Percentiles rank a stretch among this genome's conserved stretches.
Evolutionary conservation across 2,888 invertebrate species (phyloP).

Genomic region (Danaus chrysippus): DNA sequence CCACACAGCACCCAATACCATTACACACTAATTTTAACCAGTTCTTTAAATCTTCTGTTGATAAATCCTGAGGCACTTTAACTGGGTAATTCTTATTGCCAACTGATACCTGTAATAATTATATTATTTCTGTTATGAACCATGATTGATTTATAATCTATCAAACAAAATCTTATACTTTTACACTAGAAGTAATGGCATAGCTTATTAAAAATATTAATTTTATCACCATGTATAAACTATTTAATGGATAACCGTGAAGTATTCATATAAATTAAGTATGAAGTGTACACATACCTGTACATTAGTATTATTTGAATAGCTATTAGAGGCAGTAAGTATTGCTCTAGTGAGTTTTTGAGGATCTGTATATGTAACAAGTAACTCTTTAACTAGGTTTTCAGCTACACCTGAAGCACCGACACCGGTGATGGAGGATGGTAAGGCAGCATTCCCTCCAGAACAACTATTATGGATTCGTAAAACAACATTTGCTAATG

Average conservation of each 20-base stretch:
- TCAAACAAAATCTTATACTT: too few species aligned
- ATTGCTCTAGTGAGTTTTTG: slow-evolving; percentile 75
- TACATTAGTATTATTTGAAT: slow-evolving; percentile 64
- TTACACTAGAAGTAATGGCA: too few species aligned
- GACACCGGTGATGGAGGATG: slow-evolving; percentile 52
- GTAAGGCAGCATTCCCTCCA: slow-evolving; percentile 60
- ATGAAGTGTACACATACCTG: slow-evolving; percentile 48
- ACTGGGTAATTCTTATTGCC: slow-evolving; percentile 74
- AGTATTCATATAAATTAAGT: neutral
- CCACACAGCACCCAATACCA: slow-evolving; percentile 77
- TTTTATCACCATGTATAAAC: neutral
- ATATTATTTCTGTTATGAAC: neutral
- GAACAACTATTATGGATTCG: slow-evolving; percentile 60
- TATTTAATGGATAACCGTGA: neutral
- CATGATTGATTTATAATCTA: too few species aligned
- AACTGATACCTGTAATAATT: slow-evolving; percentile 54
- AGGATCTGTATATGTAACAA: slow-evolving; percentile 70
- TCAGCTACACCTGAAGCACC: slow-evolving; percentile 65
- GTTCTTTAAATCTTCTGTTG: slow-evolving; percentile 67
- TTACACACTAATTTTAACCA: slow-evolving; percentile 74
- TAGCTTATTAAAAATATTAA: too few species aligned
- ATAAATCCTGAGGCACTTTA: slow-evolving; percentile 75
- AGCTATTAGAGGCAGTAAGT: slow-evolving; percentile 75
- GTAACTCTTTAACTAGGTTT: slow-evolving; percentile 64
- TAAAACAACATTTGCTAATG: slow-evolving; percentile 52